A percentile compares a stretch with the other conserved stretches of the same genome.
Conservation (phyloP, 2,113 vertebrate species). For the Octodon degus region DNA sequence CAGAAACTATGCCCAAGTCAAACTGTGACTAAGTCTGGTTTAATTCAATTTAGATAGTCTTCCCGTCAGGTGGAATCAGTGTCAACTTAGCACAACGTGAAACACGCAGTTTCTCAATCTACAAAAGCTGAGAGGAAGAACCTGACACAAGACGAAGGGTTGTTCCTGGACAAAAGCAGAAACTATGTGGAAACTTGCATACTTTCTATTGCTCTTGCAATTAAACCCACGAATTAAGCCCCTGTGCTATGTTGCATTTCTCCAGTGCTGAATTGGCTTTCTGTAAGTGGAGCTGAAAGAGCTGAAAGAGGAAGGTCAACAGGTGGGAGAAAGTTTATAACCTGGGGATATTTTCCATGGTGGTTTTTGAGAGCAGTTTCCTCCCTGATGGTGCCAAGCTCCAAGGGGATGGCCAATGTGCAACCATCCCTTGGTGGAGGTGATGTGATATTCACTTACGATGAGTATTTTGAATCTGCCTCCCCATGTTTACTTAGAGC, state of each 20-base stretch:
- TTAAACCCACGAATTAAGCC: constrained; percentile 59
- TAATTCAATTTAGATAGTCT: neutral
- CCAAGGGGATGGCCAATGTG: neutral
- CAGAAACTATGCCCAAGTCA: neutral
- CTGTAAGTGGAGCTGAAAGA: neutral
- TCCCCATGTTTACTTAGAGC: neutral
- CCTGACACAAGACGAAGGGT: neutral
- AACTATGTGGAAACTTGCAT: neutral
- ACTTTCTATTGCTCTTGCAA: constrained; percentile 44
- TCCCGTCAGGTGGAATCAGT: neutral
- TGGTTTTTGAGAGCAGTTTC: neutral
- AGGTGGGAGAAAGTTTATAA: neutral
- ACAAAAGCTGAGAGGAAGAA: neutral
- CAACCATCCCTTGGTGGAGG: neutral
- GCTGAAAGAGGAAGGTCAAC: constrained; percentile 32
- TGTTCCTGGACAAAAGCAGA: constrained; percentile 32
- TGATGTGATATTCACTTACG: neutral
- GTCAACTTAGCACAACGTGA: constrained; percentile 8
- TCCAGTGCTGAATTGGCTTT: constrained; percentile 40
- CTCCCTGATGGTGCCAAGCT: neutral
- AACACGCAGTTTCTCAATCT: neutral
- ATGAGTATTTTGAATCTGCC: neutral
- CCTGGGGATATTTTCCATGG: neutral
- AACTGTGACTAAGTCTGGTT: neutral
- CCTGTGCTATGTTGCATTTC: constrained; percentile 51